phyloP scores from a whole-genome alignment of 2,113 vertebrate species.

The Callipepla squamata region DNA sequence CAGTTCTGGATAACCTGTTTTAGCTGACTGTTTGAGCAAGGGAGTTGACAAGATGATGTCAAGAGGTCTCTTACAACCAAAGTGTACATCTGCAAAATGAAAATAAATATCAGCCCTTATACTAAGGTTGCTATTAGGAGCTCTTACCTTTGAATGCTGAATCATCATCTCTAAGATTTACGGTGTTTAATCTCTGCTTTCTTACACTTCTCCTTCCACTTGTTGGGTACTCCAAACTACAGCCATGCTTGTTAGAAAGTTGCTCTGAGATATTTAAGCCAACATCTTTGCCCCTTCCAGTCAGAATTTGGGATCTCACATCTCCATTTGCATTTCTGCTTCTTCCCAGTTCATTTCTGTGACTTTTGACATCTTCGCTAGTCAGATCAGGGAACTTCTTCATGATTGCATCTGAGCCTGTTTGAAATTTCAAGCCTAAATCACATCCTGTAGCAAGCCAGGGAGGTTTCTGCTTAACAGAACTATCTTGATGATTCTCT shows the following conservation, averaged over 20 bases:
- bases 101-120: background rate
- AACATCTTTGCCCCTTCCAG: background rate
- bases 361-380: constrained; percentile 63
- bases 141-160: constrained; percentile 69
- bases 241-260: background rate
- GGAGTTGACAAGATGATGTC: background rate
- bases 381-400: constrained; percentile 48
- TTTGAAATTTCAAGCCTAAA: constrained; percentile 7
- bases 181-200: constrained; percentile 23
- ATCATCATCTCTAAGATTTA: background rate
- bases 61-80: background rate
- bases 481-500: constrained; percentile 53
- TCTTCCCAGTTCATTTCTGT: constrained; percentile 23
- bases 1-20: background rate
- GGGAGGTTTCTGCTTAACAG: constrained; percentile 69
- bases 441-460: constrained; percentile 82
- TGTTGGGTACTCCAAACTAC: constrained; percentile 66
- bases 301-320: background rate
- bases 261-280: constrained; percentile 64
- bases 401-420: background rate
- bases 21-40: background rate
- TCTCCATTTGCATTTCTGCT: constrained; percentile 41
- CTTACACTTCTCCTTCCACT: constrained; percentile 83
- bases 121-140: background rate
- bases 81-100: background rate